Evolutionary conservation across 2,888 invertebrate genomes (phyloP), one percentile per base, ranked within the genome.

Genomic region (Autographa gamma): DNA sequence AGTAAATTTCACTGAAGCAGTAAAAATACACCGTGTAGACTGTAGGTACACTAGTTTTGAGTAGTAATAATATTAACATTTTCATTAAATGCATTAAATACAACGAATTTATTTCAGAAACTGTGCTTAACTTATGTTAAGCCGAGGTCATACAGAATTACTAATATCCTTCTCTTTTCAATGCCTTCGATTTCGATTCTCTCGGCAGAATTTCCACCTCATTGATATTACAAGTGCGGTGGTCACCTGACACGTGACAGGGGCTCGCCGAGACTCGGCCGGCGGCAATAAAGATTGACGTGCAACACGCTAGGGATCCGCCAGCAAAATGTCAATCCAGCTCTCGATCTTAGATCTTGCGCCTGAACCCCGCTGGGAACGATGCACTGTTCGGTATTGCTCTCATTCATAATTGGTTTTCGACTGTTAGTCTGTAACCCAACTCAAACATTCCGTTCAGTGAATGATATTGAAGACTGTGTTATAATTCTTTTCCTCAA

Each of bases 261-360:
- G 80, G 88, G 89, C 82, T 81, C 75, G 81, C 77, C 68, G 70
- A 73, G 67, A 75, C 70, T 70, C 78, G 75, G 63, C 79, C 76
- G 79, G 70, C 77, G 72, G 88, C 91, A 93, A 93, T 92, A 93
- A 93, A 92, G 93, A 94, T 93, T 94, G 95, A 94, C 94, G 85
- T 80, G 86, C 69, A 73, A 79, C 86, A 90, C 86, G 79, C 81
- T 81, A 85, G 93, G 90, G 89, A 88, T 84, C 83, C 79, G 82
- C 88, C 88, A 83, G 88, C 92, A 89, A 91, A 92, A 89, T 93
- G 94, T 92, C 94, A 93, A 93, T 94, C 91, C 88, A 86, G 86
- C 88, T 89, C 87, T 88, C 88, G 88, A 91, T 93, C 93, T 93
- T 89, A 91, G 92, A 91, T 90, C 91, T 89, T 86, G 85, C 83